Percentiles rank a stretch among this genome's conserved stretches.
These are phyloP conservation scores for Tiliacea aurago DNA, from an alignment of 2,888 invertebrate species.

Conservation along the genomic window DNA sequence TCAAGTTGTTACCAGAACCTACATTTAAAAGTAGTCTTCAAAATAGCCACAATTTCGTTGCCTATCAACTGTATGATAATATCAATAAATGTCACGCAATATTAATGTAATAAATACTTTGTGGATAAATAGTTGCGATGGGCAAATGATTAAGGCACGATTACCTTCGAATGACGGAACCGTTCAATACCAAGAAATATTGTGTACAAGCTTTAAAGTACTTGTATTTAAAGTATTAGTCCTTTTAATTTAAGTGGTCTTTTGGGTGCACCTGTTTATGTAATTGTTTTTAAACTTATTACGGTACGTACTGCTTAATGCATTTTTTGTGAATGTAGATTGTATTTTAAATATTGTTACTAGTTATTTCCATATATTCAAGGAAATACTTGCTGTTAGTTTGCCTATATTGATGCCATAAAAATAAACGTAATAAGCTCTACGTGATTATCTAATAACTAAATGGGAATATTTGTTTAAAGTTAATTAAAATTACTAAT, in stretches of 20 bases:
- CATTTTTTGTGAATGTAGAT: slow-evolving; percentile 18
- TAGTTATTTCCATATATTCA: slow-evolving; percentile 16
- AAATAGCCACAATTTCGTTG: slow-evolving; percentile 41
- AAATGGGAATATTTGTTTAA: background rate
- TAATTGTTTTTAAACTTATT: slow-evolving; percentile 20
- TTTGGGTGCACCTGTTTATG: slow-evolving; percentile 40
- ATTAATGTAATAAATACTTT: slow-evolving; percentile 42
- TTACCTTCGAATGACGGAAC: slow-evolving; percentile 50
- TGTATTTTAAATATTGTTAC: background rate
- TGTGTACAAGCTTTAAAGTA: background rate
- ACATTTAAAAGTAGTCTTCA: slow-evolving; percentile 18
- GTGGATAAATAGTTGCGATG: slow-evolving; percentile 49
- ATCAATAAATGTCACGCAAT: slow-evolving; percentile 51
- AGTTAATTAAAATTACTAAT: background rate
- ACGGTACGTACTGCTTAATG: slow-evolving; percentile 9
- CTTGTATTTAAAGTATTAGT: slow-evolving; percentile 28
- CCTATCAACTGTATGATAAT: slow-evolving; percentile 50
- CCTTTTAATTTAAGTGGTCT: slow-evolving; percentile 29
- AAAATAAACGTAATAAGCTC: background rate
- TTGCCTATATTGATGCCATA: background rate
- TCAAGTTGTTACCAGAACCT: slow-evolving; percentile 2
- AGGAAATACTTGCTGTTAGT: background rate
- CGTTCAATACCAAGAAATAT: slow-evolving; percentile 16
- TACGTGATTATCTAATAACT: background rate
- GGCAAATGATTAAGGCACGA: slow-evolving; percentile 18